Evolutionary conservation across 1,140 invertebrate species (phyloP).

Genomic region (Pseudoatta argentina): DNA sequence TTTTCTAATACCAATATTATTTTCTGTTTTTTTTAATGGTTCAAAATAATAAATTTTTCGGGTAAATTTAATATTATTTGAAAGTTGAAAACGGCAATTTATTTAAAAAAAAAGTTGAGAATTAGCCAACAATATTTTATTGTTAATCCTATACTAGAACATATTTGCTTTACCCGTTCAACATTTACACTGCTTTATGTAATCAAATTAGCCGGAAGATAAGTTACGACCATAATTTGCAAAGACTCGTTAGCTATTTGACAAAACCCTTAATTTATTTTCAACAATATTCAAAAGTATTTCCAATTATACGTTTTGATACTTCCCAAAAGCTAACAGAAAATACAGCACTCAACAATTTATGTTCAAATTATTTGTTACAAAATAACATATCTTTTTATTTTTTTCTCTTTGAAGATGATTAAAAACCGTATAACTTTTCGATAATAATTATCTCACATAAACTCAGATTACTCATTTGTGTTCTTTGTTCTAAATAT

Average conservation of each 20-base stretch:
- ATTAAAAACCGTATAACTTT: background rate
- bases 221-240: conserved; percentile 13
- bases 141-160: background rate
- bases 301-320: conserved; percentile 2
- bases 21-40: background rate
- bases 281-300: conserved; percentile 9
- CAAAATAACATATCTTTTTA: background rate
- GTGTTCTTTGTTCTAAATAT: background rate
- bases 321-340: background rate
- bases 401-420: background rate
- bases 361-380: background rate
- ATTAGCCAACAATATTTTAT: background rate
- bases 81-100: background rate
- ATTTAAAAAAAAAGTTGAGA: background rate
- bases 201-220: conserved; percentile 21
- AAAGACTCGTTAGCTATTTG: background rate
- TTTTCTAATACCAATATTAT: background rate
- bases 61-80: background rate
- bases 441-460: background rate
- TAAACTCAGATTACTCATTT: background rate
- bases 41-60: background rate
- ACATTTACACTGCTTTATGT: background rate
- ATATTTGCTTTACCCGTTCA: background rate
- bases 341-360: background rate
- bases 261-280: conserved; percentile 2